Base-by-base conservation (phyloP, 2,113 vertebrate genomes). In the Ciconia maguari region DNA sequence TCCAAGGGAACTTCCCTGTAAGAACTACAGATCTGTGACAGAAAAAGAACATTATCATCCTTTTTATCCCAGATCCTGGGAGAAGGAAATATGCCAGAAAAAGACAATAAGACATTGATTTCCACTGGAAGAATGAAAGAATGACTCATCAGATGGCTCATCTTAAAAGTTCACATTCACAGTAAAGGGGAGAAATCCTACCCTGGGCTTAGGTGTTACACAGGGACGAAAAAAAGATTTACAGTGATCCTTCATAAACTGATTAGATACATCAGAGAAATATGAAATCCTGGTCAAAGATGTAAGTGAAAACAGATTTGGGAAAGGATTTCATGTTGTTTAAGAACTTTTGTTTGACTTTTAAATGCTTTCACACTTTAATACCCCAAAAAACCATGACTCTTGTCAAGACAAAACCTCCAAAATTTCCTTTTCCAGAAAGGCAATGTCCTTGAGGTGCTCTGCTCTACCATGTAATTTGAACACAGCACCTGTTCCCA, bases 21-120 rank as follows among this genome's bases (percentile, higher is more conserved):
- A 58, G 65, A 95, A 66, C 62, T 89, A 97, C 94, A 95, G 61
- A 90, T 51, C 84, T 51, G 36, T 49, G 76, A 52, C 52, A 96
- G 76, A 92, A 95, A 96, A 94, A 93, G 16, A 95, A 81, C 11
- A 68, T 87, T 85, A 49, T 48, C 90, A 89, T 69, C 55, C 51
- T 89, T 95, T 94, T 90, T 83, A 97, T 94, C 62, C 41, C 64
- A 74, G 34, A 75, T 95, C 36, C 41, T 90, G 30, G 55, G 21
- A 70, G 44, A 84, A 83, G 49, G 32, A 89, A 95, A 84, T 38
- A 83, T 13, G 25, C 22, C 76, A 96, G 87, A 86, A 94, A 94
- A 75, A 66, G 68, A 89, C 71, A 52, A 42, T 54, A 70, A 38
- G 16, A 44, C 34, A 82, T 85, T 86, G 77, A 83, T 96, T 96